phyloP scores from a whole-genome alignment of 2,113 vertebrate genomes.

The Odocoileus hemionus region DNA sequence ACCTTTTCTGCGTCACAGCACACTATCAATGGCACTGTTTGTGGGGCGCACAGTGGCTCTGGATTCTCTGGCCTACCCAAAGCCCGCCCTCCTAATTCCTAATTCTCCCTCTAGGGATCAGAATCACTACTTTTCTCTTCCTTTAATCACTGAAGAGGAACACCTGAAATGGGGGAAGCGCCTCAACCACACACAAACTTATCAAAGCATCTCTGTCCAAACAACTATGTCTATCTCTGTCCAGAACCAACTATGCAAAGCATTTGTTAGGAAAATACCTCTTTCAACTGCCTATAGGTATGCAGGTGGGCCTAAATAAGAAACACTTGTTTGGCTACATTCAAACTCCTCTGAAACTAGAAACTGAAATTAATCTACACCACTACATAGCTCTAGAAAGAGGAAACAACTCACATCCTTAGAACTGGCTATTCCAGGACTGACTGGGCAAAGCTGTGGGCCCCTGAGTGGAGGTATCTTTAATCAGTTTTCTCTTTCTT shows the following conservation, averaged over 20 bases:
- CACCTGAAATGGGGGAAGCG: not conserved
- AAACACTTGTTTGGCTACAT: not conserved
- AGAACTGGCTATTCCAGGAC: not conserved
- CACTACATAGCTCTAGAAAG: not conserved
- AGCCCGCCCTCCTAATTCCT: too few relatives aligned
- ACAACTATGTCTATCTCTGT: not conserved
- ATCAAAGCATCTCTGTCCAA: not conserved
- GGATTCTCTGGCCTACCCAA: not conserved
- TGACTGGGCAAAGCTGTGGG: not conserved
- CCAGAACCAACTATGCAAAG: not conserved
- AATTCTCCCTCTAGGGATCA: not conserved
- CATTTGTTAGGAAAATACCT: not conserved
- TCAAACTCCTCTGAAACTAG: not conserved
- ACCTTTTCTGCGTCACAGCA: accelerated
- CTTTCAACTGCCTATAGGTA: not conserved
- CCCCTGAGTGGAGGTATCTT: too few relatives aligned
- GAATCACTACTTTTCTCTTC: not conserved
- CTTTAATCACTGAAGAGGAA: not conserved
- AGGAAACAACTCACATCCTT: not conserved
- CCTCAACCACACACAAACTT: not conserved
- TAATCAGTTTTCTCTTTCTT: not conserved
- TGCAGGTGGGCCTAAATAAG: not conserved
- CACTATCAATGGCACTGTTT: not conserved
- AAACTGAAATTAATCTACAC: not conserved
- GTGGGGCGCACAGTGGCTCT: not conserved